Evolutionary conservation across 2,888 invertebrate species (phyloP), one percentile per base, ranked within the genome.

Genomic region (Trachelus troglodyta): DNA sequence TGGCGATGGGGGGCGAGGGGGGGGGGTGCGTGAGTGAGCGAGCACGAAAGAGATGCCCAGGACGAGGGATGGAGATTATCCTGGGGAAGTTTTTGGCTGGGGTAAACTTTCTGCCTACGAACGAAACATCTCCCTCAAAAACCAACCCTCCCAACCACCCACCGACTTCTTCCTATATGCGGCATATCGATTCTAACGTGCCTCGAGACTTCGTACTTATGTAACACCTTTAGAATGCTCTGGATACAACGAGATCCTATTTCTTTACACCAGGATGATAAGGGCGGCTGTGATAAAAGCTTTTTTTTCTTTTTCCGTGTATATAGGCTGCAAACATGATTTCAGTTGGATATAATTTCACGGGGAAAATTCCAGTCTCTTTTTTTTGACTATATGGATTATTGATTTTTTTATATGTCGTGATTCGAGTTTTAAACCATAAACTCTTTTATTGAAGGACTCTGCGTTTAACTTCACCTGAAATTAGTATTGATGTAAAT

Each of bases 121-220:
- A 89, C 89, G 89, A 88, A 90, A 90, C 90, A 89, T 89, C 90
- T 87, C 89, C 90, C 89, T 89, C 89, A 87, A 88, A 89, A 89
- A 89, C 86, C 87, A 35, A 84, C 82, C 87, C 87, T 83, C 85
- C 80, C 80, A 79, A 75, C 79, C 75, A 79, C 73, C 77, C 79
- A 77, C 79, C 83, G 71, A 71, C 75, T 79, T 78, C 80, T 81
- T 75, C 79, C 73, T 73, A 73, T 78, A 75, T 76, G 80, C 77
- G 81, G 81, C 80, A 75, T 84, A 85, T 85, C 86, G 83, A 84
- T 84, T 85, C 82, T 80, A 79, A 15, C 31, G 35, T 75, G 9
- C 56, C 56, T 56, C 56, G 23, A 56, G 56, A 56, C 56, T 56
- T 15, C 56, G 56, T 23, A 56, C 56, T 56, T 56, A 23, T 56